Evolutionary conservation across 2,797 vertebrate genomes (phyloP), one percentile per base, ranked within the genome.

Genomic region (Remorina albescens): DNA sequence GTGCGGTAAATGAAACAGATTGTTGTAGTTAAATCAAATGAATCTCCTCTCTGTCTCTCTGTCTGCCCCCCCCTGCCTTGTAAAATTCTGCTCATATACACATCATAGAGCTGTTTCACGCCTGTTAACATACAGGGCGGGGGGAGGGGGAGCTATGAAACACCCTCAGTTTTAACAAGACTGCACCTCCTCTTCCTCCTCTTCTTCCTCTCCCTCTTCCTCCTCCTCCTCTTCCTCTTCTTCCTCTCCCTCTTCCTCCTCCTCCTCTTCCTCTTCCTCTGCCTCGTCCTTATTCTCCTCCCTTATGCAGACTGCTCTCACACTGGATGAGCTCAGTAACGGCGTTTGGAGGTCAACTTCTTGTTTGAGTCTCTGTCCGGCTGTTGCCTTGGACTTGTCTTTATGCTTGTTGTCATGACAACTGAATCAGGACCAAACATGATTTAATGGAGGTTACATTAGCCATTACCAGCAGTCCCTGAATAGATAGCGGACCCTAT

Each of bases 351-450:
- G 60, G 68, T 53, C 21, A 4, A 61, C 55, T 72, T 79, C 64
- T 67, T 64, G 57, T 47, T 67, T 11, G 11, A 2, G 34, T 56
- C 16, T 69, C 26, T 2, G 39, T 80, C 82, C 78, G 51, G 62
- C 49, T 68, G 65, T 61, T 74, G 67, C 59, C 51, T 77, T 53
- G 18, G 49, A 54, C 51, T 79, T 25, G 23, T 78, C 76, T 84
- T 82, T 81, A 68, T 79, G 67, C 66, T 72, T 46, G 85, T 85
- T 79, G 80, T 76, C 82, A 83, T 84, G 84, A 75, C 78, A 58
- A 84, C 84, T 1, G 63, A 23, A 64, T 79, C 68, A 46, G 54
- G 54, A 61, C 74, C 71, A 54, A 42, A 36, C 21, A 10, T 55
- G 59, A 65, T 71, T 55, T 49, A 53, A 41, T 41, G 59, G 67